phyloP scores from a whole-genome alignment of 2,113 vertebrate species.

The Malurus alboscapulatus region DNA sequence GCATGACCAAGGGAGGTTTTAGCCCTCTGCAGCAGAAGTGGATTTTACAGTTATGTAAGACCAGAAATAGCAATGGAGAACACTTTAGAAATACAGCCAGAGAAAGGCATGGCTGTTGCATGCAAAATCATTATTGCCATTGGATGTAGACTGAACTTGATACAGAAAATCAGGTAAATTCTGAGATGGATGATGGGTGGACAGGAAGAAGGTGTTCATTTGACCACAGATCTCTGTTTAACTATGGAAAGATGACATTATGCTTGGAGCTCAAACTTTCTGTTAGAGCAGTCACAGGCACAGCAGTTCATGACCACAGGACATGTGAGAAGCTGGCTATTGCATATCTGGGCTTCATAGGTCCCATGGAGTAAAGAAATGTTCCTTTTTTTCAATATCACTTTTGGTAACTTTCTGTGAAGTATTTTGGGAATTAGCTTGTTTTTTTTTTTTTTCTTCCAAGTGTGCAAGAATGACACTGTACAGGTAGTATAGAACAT shows the following conservation, averaged over 20 bases:
- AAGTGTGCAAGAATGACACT: background rate
- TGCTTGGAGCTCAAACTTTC: background rate
- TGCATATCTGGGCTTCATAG: background rate
- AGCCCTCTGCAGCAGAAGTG: background rate
- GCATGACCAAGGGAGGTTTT: background rate
- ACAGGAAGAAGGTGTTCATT: background rate
- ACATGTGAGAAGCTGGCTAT: background rate
- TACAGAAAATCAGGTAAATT: background rate
- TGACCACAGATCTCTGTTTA: background rate
- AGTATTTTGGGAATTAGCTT: background rate
- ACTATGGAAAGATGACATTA: background rate
- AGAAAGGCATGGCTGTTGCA: background rate
- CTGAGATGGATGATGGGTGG: background rate
- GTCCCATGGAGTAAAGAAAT: background rate
- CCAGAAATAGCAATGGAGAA: background rate
- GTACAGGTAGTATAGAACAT: background rate
- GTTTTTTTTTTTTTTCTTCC: background rate
- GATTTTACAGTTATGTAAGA: background rate
- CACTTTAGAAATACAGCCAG: background rate
- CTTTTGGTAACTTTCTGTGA: background rate
- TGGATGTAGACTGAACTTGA: background rate
- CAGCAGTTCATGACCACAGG: background rate
- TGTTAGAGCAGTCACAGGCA: background rate
- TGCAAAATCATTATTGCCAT: background rate
- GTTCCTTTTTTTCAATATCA: background rate